These are phyloP conservation scores for Setipinna tenuifilis DNA, from an alignment of 2,797 vertebrate genomes.

Conservation along the genomic window DNA sequence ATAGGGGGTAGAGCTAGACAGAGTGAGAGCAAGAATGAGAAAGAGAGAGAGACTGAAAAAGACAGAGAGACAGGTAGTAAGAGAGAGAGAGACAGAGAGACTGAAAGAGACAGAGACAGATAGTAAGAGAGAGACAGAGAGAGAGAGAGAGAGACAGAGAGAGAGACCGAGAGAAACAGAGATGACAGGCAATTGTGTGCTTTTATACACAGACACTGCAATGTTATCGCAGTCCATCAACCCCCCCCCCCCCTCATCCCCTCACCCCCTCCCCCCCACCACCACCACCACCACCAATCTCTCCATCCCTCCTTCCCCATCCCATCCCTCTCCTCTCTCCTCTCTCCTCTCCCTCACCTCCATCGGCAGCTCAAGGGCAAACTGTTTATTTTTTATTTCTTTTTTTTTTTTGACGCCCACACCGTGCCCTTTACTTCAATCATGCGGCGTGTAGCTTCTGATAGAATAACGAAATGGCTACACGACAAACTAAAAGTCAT, in stretches of 20 bases:
- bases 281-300: slow-evolving; percentile 13
- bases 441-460: slow-evolving; percentile 63
- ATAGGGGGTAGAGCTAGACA: background rate
- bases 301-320: slow-evolving; percentile 7
- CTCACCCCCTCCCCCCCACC: slow-evolving; percentile 31
- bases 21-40: background rate
- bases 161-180: slow-evolving; percentile 22
- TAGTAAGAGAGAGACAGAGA: background rate
- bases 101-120: background rate
- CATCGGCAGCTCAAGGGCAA: slow-evolving; percentile 65
- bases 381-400: slow-evolving; percentile 57
- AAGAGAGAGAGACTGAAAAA: background rate
- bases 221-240: slow-evolving; percentile 63
- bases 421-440: slow-evolving; percentile 84
- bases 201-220: slow-evolving; percentile 46
- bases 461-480: slow-evolving; percentile 83
- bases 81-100: background rate
- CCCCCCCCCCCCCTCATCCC: background rate
- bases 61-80: background rate
- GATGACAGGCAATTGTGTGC: slow-evolving; percentile 43
- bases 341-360: slow-evolving; percentile 37
- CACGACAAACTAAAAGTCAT: slow-evolving; percentile 81
- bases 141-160: background rate
- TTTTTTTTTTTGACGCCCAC: slow-evolving; percentile 67
- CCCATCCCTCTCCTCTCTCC: background rate